phyloP scores from a whole-genome alignment of 2,113 vertebrate genomes.

The Puntigrus tetrazona region DNA sequence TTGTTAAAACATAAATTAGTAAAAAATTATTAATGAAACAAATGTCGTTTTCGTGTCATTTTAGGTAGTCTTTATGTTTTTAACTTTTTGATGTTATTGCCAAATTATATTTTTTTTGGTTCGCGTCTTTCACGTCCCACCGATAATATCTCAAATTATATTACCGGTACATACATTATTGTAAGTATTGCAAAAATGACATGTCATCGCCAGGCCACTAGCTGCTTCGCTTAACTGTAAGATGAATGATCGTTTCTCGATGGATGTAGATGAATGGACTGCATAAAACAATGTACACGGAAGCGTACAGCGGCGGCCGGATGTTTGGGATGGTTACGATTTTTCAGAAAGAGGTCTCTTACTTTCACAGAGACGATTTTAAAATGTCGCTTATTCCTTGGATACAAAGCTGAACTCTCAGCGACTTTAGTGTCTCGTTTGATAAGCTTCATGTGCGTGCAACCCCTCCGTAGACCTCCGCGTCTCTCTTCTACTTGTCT shows the following conservation, averaged over 20 bases:
- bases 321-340: neutral
- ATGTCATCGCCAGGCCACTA: neutral
- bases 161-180: neutral
- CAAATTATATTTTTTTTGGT: neutral
- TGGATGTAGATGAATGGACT: neutral
- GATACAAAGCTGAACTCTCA: no score
- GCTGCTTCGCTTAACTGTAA: neutral
- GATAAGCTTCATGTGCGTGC: neutral
- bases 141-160: neutral
- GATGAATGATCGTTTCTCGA: neutral
- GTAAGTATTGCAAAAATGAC: neutral
- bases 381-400: no score
- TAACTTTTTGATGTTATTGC: neutral
- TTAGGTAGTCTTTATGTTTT: neutral
- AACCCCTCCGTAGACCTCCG: no score
- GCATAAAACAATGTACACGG: neutral
- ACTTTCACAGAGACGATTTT: neutral
- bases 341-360: neutral
- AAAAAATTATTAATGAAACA: neutral
- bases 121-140: neutral
- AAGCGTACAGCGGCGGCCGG: neutral
- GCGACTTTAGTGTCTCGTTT: neutral
- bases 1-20: neutral
- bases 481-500: conserved; percentile 6
- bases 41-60: neutral